These are phyloP conservation scores for Oryctolagus cuniculus DNA, from an alignment of 2,113 vertebrate species.

Conservation along the genomic window mOryCun1.1 NC_091438.1:80812001-80812500, in stretches of 20 bases:
- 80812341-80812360: slow-evolving; percentile 65
- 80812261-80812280: background rate
- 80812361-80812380: slow-evolving; percentile 59
- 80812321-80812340: slow-evolving; percentile 62
- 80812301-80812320: slow-evolving; percentile 63
- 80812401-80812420: slow-evolving; percentile 81
- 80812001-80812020: too few relatives aligned
- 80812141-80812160: background rate
- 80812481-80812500: slow-evolving; percentile 55
- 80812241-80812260: background rate
- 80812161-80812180: background rate
- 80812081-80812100: slow-evolving; percentile 20
- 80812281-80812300: slow-evolving; percentile 28
- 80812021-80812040: too few relatives aligned
- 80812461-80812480: slow-evolving; percentile 61
- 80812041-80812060: too few relatives aligned
- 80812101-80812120: background rate
- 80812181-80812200: background rate
- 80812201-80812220: background rate
- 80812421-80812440: slow-evolving; percentile 79
- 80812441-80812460: slow-evolving; percentile 64
- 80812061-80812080: background rate
- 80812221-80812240: background rate
- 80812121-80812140: background rate
- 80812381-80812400: slow-evolving; percentile 80